Percentiles rank a stretch among this genome's conserved stretches.
These are phyloP conservation scores for Tetropium fuscum DNA, from an alignment of 2,888 invertebrate species.

Conservation along the genomic window DNA sequence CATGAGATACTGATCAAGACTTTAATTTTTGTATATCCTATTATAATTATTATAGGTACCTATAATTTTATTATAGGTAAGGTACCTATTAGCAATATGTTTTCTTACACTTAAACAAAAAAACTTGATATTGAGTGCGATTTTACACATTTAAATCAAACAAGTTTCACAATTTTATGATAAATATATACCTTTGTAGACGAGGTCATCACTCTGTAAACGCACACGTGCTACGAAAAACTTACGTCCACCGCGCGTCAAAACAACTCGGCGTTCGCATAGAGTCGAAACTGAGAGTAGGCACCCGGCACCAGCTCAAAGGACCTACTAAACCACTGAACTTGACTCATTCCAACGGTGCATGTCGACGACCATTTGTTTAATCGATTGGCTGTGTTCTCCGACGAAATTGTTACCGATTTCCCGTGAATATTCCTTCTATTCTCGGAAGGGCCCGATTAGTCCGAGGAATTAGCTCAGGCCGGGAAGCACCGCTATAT, in stretches of 20 bases:
- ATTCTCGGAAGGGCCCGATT: constrained; percentile 19
- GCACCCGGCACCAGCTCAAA: constrained; percentile 35
- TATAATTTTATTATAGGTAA: too few species aligned
- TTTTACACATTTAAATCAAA: too few species aligned
- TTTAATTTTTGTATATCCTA: too few species aligned
- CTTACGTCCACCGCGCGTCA: not conserved
- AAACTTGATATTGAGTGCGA: too few species aligned
- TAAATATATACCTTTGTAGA: constrained; percentile 14
- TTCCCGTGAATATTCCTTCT: constrained; percentile 29
- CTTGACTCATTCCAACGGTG: constrained; percentile 44
- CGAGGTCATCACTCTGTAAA: not conserved
- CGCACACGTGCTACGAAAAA: constrained; percentile 1
- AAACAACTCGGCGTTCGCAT: not conserved
- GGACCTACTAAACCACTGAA: constrained; percentile 55
- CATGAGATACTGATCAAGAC: too few species aligned
- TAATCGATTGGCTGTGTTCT: constrained; percentile 40
- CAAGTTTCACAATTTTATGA: too few species aligned
- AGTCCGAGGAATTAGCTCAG: constrained; percentile 18
- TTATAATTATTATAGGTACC: too few species aligned
- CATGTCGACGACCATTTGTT: constrained; percentile 44
- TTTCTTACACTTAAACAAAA: too few species aligned
- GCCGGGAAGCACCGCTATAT: too few species aligned
- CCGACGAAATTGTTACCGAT: constrained; percentile 34
- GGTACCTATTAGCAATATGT: too few species aligned
- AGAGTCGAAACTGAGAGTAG: constrained; percentile 23